A percentile compares a stretch with the other conserved stretches of the same genome.
Conservation (phyloP, 2,113 vertebrate genomes). For the Cochlearius cochlearius region DNA sequence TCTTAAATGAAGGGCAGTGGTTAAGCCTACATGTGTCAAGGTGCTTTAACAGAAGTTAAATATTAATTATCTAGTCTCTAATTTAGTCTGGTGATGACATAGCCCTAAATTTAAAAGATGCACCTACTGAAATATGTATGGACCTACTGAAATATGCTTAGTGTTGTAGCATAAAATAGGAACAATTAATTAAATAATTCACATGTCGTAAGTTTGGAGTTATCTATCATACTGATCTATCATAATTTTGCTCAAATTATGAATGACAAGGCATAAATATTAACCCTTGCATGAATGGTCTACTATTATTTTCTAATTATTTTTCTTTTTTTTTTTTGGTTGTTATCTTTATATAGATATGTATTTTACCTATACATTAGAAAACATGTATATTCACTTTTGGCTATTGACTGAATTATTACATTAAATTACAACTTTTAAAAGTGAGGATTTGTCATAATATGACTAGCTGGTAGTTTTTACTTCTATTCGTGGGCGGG, state of each 20-base stretch:
- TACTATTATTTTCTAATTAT: neutral
- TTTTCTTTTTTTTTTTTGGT: neutral
- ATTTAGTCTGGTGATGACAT: neutral
- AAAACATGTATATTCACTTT: neutral
- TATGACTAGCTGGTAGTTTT: neutral
- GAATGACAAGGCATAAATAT: neutral
- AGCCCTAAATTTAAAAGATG: conserved; percentile 13
- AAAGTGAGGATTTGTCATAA: neutral
- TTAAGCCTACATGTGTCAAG: neutral
- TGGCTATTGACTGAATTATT: neutral
- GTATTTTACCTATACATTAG: neutral
- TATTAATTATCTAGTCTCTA: conserved; percentile 27
- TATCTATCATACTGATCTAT: neutral
- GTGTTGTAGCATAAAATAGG: neutral
- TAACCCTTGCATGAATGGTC: neutral
- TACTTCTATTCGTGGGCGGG: neutral
- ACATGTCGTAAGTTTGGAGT: neutral
- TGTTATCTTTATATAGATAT: neutral
- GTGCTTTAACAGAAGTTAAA: conserved; percentile 28
- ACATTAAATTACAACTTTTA: neutral
- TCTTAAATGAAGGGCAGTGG: neutral
- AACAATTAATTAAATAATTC: conserved; percentile 40
- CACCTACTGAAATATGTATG: conserved; percentile 26
- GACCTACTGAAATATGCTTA: neutral
- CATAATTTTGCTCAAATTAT: neutral